Evolutionary conservation across 2,113 vertebrate species (phyloP).

Genomic region (Lipotes vexillifer): DNA sequence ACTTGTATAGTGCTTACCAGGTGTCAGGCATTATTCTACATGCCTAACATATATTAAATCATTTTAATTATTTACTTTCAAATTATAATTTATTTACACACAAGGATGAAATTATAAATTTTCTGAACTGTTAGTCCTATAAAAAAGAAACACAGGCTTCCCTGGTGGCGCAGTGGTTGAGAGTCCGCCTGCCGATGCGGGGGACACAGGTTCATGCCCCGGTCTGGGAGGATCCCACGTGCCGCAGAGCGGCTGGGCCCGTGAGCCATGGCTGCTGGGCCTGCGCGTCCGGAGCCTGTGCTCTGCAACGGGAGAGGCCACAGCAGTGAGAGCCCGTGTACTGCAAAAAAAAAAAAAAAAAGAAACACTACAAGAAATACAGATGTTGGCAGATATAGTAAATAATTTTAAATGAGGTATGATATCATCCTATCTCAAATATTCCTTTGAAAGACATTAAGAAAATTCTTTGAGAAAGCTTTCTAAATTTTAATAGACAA

Average conservation of each 20-base stretch:
- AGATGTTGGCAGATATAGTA: neutral
- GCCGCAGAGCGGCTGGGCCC: too few relatives aligned
- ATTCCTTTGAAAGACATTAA: neutral
- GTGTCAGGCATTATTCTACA: neutral
- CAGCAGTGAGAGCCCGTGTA: too few relatives aligned
- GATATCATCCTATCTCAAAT: neutral
- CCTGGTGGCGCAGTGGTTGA: too few relatives aligned
- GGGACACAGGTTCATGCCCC: too few relatives aligned
- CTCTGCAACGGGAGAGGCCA: too few relatives aligned
- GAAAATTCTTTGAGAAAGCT: neutral
- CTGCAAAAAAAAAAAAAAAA: too few relatives aligned
- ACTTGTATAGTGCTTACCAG: neutral
- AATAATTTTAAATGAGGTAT: neutral
- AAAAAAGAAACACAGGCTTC: neutral
- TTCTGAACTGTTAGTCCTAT: neutral
- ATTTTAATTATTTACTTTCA: neutral
- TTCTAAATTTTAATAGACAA: neutral
- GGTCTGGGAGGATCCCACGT: too few relatives aligned
- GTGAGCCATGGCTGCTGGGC: too few relatives aligned
- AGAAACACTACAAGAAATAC: neutral
- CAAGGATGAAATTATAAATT: neutral
- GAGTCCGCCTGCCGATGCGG: too few relatives aligned
- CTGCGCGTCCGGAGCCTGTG: too few relatives aligned
- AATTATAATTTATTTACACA: neutral
- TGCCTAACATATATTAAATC: neutral